Evolutionary conservation across 2,888 invertebrate genomes (phyloP).

Genomic region (Eristalinus aeneus): DNA sequence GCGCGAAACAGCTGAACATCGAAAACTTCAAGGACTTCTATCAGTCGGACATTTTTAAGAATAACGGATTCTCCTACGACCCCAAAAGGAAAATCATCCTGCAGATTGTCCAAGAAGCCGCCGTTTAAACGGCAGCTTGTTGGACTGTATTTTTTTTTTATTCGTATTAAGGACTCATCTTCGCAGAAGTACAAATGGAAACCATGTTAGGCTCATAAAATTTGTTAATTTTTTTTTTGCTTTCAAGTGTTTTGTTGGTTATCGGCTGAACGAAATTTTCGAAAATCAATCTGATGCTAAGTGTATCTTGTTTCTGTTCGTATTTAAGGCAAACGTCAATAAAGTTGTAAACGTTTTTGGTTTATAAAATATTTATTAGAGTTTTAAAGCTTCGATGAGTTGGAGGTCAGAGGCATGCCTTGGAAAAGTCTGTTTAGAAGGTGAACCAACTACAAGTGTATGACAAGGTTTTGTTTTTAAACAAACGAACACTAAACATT

Average conservation of each 20-base stretch:
- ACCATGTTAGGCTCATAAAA: not conserved
- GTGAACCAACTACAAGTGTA: too few relatives aligned
- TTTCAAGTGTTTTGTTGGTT: conserved; percentile 28
- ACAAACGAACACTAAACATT: too few relatives aligned
- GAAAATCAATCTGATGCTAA: not conserved
- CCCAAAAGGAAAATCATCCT: conserved; percentile 91
- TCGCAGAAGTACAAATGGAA: conserved; percentile 56
- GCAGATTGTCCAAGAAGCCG: conserved; percentile 87
- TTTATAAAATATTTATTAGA: conserved; percentile 2
- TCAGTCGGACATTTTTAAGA: conserved; percentile 92
- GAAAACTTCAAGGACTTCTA: conserved; percentile 94
- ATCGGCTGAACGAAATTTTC: not conserved
- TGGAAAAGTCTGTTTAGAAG: too few relatives aligned
- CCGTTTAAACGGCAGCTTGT: conserved; percentile 70
- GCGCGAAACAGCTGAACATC: conserved; percentile 96
- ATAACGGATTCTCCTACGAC: conserved; percentile 94
- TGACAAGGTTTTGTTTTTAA: too few relatives aligned
- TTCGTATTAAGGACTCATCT: conserved; percentile 1
- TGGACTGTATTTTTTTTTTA: not conserved
- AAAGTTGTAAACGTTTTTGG: conserved; percentile 31
- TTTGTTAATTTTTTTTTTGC: not conserved
- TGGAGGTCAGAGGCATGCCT: too few relatives aligned
- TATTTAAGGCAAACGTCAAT: conserved; percentile 8
- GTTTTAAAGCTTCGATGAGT: not conserved
- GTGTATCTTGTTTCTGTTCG: not conserved